Percentiles rank a stretch among this genome's conserved stretches.
Conservation (phyloP, 2,113 vertebrate genomes). For the Pachycephala philippinensis region DNA sequence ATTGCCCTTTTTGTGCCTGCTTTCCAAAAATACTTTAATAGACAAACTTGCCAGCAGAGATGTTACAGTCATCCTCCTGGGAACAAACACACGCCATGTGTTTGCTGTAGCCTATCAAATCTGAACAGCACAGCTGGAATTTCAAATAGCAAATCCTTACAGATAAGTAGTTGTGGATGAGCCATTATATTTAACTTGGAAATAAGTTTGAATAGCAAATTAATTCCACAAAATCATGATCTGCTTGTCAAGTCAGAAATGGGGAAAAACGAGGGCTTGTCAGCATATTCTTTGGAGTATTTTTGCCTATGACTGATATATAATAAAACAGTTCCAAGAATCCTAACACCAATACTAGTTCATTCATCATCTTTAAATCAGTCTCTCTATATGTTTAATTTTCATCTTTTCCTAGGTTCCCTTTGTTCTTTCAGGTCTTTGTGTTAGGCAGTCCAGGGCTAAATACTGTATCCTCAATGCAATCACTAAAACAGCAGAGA, state of each 20-base stretch:
- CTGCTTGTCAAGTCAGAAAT: constrained; percentile 30
- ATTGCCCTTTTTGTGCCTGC: background rate
- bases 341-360: background rate
- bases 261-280: background rate
- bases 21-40: constrained; percentile 28
- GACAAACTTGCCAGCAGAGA: background rate
- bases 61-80: background rate
- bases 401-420: background rate
- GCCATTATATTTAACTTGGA: constrained; percentile 43
- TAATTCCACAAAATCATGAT: constrained; percentile 40
- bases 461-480: background rate
- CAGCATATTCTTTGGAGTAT: background rate
- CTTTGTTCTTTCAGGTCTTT: background rate
- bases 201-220: constrained; percentile 45
- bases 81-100: background rate
- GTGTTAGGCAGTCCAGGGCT: background rate
- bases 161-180: constrained; percentile 24
- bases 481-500: background rate
- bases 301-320: constrained; percentile 6
- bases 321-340: background rate
- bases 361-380: background rate
- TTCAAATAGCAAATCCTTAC: constrained; percentile 18
- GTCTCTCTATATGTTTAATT: background rate
- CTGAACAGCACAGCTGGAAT: constrained; percentile 48
- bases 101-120: constrained; percentile 18